Conservation (phyloP, 2,888 invertebrate genomes). For the Noctua janthina region DNA sequence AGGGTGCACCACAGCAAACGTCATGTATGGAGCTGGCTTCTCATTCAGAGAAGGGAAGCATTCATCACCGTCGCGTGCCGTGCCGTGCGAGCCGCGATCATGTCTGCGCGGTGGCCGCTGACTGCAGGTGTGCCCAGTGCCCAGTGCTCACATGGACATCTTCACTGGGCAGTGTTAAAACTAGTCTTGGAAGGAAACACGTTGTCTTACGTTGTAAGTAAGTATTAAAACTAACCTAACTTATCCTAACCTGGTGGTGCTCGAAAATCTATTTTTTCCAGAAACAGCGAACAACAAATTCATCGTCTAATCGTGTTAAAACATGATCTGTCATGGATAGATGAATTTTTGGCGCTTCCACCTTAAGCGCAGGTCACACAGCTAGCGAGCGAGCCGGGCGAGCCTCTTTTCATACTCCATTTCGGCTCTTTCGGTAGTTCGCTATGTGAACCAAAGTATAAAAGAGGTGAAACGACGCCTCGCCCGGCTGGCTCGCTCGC, state of each 20-base stretch:
- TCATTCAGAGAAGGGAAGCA: not conserved
- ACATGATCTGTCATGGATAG: constrained; percentile 5
- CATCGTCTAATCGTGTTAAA: not conserved
- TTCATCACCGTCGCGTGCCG: not conserved
- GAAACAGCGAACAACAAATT: not conserved
- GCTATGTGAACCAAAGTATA: too few species aligned
- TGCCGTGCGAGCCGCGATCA: not conserved
- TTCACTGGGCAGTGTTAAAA: not conserved
- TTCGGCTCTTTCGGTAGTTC: too few species aligned
- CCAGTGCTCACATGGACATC: not conserved
- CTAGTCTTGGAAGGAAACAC: not conserved
- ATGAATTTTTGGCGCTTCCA: not conserved
- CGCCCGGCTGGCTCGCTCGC: too few species aligned
- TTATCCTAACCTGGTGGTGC: not conserved
- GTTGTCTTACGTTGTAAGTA: not conserved
- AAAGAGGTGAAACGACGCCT: too few species aligned
- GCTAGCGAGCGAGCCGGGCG: too few species aligned
- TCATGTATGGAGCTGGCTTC: not conserved
- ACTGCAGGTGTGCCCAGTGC: not conserved
- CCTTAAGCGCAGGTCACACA: too few species aligned
- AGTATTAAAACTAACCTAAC: not conserved
- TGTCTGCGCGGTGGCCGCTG: not conserved
- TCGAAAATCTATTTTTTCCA: not conserved
- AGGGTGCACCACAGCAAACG: not conserved
- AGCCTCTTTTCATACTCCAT: too few species aligned